Base-by-base conservation (phyloP, 2,888 invertebrate species). In the Callimorpha dominula region DNA sequence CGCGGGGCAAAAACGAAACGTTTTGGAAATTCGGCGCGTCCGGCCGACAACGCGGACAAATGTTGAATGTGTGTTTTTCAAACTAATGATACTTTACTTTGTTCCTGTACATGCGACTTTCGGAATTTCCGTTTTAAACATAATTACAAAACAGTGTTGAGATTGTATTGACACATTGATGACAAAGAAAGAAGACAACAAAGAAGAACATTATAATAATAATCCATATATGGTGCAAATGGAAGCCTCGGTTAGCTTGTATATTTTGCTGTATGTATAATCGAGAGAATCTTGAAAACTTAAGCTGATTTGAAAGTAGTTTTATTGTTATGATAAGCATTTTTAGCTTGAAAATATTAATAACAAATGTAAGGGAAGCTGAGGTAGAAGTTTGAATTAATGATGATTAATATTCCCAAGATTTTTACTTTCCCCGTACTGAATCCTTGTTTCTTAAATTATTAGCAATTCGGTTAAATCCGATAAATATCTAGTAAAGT, bases 1-100 rank as follows among this genome's bases (percentile, higher is more conserved):
- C 63, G 57, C 49, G 54, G 68, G 67, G 80, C 88, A 94, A 94
- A 94, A 91, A 90, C 77, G 70, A 62, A 72, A 77, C 87, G 86
- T 89, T 90, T 93, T 92, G 89, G 88, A 92, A 91, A 92, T 88
- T 85, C 86, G 85, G 79, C 77, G 86, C 86, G 88, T 86, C 85
- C 83, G 81, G 79, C 77, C 75, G 77, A 64, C 49, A 40, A 70
- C 74, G 69, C 71, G 62, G 68, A 65, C 67, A 74, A 43, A 78
- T 66, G 75, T 75, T 66, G 75, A 74, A 78, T 78, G 79, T 78
- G 74, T 67, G 78, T 80, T 81, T 78, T 81, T 81, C 78, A 83
- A 83, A 78, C 73, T 71, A 46, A 76, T 77, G 57, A 49, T 54
- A 70, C 72, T 78, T 79, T 72, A 74, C 73, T 76, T 74, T 78